Evolutionary conservation across 2,888 invertebrate species (phyloP).

Genomic region (Orthonevra nobilis): DNA sequence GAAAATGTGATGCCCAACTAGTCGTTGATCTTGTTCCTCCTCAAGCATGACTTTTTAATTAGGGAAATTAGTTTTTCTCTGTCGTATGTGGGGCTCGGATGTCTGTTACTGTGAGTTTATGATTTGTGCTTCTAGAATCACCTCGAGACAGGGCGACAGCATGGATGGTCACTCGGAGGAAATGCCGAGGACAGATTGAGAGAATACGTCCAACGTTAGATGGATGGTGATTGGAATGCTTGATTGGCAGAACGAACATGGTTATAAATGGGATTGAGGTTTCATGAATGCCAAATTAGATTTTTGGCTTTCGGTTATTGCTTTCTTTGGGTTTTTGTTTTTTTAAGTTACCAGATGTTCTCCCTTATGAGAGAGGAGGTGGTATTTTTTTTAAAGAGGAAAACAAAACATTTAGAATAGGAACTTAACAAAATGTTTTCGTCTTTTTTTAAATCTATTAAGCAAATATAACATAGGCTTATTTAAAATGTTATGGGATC

Average conservation of each 20-base stretch:
- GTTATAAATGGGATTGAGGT: slow-evolving; percentile 28
- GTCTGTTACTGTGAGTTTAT: slow-evolving; percentile 42
- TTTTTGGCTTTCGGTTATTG: slow-evolving; percentile 7
- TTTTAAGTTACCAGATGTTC: not conserved
- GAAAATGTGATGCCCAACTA: slow-evolving; percentile 34
- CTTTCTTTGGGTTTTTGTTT: no score
- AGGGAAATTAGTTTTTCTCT: slow-evolving; percentile 78
- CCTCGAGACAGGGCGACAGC: slow-evolving; percentile 32
- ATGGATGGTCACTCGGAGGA: slow-evolving; percentile 33
- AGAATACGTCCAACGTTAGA: slow-evolving; percentile 50
- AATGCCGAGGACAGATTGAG: slow-evolving; percentile 38
- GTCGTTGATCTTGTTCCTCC: slow-evolving; percentile 59
- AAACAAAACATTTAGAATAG: not conserved
- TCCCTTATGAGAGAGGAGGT: no score
- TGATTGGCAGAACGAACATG: slow-evolving; percentile 51
- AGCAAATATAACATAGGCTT: no score
- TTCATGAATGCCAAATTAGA: slow-evolving; percentile 60
- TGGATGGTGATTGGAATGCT: slow-evolving; percentile 62
- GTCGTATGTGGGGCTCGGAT: no score
- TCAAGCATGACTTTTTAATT: slow-evolving; percentile 78
- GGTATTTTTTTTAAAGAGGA: not conserved
- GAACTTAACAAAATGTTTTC: not conserved
- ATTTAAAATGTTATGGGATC: no score
- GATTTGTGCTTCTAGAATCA: slow-evolving; percentile 14
- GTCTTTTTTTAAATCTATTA: no score